Evolutionary conservation across 1,140 invertebrate genomes (phyloP), one percentile per base, ranked within the genome.

Genomic region (Marisa cornuarietis): DNA sequence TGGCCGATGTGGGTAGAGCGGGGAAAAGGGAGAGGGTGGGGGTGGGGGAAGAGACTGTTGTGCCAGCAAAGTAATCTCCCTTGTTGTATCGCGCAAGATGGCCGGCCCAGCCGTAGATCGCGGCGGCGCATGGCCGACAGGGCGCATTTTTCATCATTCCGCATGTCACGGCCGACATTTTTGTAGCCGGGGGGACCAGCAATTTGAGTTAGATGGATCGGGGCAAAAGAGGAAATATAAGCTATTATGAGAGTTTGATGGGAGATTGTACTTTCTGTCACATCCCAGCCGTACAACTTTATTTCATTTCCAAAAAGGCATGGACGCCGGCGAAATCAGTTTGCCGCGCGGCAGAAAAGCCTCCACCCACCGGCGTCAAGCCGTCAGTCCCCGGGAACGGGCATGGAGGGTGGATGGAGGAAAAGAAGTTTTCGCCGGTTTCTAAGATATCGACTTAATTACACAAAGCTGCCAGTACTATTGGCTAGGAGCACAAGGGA

Each of bases 161-260:
- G 13, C 71, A 49, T 26, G 71, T 20, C 49, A 22, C 71, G 18
- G 22, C 49, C 18, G 71, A 52, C 49, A 52, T 20, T 31, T 31
- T 49, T 31, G n/a, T 20, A 26, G 26, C 13, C n/a, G 9, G 5
- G 71, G n/a, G 24, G 49, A 52, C 54, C 14, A 54, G 71, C 71
- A 73, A 73, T 73, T 73, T n/a, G 71, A 73, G 71, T 52, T 49
- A 73, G 71, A 73, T 73, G 71, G 71, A 73, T 73, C 54, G 71
- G 18, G 42, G 18, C 49, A 18, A 20, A 54, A 13, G 71, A n/a
- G 71, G 71, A 52, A 73, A 73, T 73, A 73, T 73, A 73, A 73
- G 71, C 71, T 73, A 73, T 73, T 73, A 73, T 73, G 71, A 73
- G 71, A 73, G 54, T 73, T 73, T 73, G 71, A 73, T 73, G 49